These are phyloP conservation scores for Rhabditophanes sp. DNA, from an alignment of 2,888 invertebrate genomes.

Conservation along the genomic window DNA sequence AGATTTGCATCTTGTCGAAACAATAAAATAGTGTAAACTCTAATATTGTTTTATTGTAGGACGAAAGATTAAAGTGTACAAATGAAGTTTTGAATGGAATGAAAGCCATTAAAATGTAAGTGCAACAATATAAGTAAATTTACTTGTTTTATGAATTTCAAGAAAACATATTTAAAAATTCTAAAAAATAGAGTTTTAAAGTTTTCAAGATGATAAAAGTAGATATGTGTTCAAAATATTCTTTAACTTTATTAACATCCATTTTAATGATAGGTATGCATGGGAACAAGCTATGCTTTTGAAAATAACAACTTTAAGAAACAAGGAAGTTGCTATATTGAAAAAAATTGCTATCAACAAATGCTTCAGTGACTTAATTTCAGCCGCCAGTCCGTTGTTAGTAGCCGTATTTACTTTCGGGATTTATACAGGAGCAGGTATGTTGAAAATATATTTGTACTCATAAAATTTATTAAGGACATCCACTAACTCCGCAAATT, in stretches of 20 bases:
- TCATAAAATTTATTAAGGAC: no score
- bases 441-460: no score
- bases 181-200: no score
- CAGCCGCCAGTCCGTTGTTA: conserved; percentile 9
- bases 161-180: conserved; percentile 1
- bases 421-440: conserved; percentile 9
- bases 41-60: no score
- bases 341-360: conserved; percentile 2
- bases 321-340: no score
- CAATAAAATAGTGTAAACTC: conserved; percentile 18
- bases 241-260: no score
- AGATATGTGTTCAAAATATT: no score
- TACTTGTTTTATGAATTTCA: neutral
- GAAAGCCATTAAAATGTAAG: conserved; percentile 18
- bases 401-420: conserved; percentile 16
- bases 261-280: no score
- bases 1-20: conserved; percentile 6
- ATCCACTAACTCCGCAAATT: conserved; percentile 18
- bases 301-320: no score
- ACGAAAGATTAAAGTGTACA: conserved; percentile 20
- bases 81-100: conserved; percentile 21
- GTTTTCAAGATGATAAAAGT: no score
- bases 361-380: no score
- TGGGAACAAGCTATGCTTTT: no score
- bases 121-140: conserved; percentile 21